phyloP scores from a whole-genome alignment of 1,140 invertebrate genomes.

The Venustaconcha ellipsiformis region DNA sequence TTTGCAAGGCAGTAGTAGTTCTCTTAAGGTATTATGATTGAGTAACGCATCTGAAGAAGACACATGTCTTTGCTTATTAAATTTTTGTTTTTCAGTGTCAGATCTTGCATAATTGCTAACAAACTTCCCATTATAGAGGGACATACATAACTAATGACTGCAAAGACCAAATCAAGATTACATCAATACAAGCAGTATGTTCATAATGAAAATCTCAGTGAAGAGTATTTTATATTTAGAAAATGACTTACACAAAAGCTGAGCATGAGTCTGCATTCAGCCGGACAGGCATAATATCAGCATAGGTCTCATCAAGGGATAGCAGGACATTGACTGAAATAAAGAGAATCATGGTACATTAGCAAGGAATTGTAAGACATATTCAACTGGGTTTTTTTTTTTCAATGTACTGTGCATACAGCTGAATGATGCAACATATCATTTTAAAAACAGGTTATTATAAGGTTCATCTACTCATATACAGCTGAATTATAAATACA shows the following conservation, averaged over 20 bases:
- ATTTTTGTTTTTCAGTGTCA: background rate
- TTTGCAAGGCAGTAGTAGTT: no score
- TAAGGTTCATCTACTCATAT: no score
- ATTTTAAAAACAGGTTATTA: no score
- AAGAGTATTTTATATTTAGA: no score
- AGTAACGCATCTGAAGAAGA: no score
- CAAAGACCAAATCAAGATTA: background rate
- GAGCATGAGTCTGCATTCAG: slow-evolving; percentile 82
- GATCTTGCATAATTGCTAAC: background rate
- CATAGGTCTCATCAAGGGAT: slow-evolving; percentile 98
- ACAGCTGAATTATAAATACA: no score
- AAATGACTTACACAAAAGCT: slow-evolving; percentile 84
- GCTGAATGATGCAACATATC: no score
- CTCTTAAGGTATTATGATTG: no score
- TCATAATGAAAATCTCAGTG: no score
- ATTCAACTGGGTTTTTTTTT: no score
- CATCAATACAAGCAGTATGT: background rate
- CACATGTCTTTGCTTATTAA: background rate
- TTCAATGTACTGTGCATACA: no score
- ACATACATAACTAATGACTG: background rate
- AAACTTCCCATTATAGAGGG: background rate
- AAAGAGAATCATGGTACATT: background rate
- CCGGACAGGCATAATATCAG: slow-evolving; percentile 91
- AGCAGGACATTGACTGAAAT: slow-evolving; percentile 86
- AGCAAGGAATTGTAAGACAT: no score